These are phyloP conservation scores for Sternotherus odoratus DNA, from an alignment of 2,797 vertebrate genomes.

Conservation along the genomic window DNA sequence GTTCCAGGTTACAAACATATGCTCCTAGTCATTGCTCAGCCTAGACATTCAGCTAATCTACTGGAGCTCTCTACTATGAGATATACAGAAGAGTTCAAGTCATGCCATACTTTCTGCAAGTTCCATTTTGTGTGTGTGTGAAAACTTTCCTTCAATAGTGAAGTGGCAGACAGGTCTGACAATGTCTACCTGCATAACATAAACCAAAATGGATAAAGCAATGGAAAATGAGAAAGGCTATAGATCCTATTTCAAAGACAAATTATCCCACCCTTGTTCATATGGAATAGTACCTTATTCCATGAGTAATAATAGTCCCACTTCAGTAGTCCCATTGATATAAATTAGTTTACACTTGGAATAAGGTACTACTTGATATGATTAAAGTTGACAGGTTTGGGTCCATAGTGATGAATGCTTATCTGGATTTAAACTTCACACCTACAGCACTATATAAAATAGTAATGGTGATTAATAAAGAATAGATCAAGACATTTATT, in stretches of 20 bases:
- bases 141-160: neutral
- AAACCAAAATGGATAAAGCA: neutral
- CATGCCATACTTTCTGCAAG: accelerated
- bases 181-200: too few relatives aligned
- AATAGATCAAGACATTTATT: neutral
- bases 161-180: accelerated
- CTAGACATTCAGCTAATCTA: neutral
- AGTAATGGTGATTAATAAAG: neutral
- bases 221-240: neutral
- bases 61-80: neutral
- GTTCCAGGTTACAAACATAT: neutral
- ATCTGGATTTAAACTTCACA: neutral
- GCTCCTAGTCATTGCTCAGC: neutral
- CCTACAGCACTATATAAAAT: neutral
- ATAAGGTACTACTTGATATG: accelerated
- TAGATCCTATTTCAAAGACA: neutral
- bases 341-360: accelerated
- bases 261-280: neutral
- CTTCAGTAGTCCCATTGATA: neutral
- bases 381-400: neutral
- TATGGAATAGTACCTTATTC: neutral
- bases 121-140: too few relatives aligned
- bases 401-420: neutral
- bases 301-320: neutral
- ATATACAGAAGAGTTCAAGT: neutral